Conservation (phyloP, 2,888 invertebrate genomes). For the Ernsta delagoae region DNA sequence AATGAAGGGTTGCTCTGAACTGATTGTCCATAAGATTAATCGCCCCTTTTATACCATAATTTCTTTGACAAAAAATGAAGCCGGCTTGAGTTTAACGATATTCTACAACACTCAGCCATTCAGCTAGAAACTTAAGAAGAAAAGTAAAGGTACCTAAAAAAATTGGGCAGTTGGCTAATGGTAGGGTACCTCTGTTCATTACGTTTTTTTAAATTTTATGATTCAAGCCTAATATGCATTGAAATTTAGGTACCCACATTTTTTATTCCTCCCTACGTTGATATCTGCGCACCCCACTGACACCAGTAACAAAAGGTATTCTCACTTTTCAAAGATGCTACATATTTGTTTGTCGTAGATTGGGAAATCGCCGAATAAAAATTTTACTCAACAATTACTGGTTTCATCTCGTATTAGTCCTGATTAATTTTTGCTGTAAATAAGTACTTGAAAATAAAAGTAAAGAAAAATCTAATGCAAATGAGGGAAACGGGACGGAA, state of each 20-base stretch:
- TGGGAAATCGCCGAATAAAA: no score
- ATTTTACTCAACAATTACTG: conserved; percentile 20
- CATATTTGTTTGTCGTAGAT: no score
- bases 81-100: conserved; percentile 10
- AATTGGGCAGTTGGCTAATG: no score
- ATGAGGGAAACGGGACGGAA: conserved; percentile 52
- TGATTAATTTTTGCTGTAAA: conserved; percentile 40
- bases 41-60: conserved; percentile 63
- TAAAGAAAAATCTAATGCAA: conserved; percentile 60
- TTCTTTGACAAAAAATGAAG: conserved; percentile 21
- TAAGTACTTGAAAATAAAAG: conserved; percentile 42
- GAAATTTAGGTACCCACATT: no score
- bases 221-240: no score
- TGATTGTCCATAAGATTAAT: conserved; percentile 51
- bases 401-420: conserved; percentile 42
- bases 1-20: conserved; percentile 64
- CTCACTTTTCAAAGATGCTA: no score
- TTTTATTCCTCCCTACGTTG: no score
- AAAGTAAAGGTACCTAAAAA: no score
- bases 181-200: no score
- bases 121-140: background rate
- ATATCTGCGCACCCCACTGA: no score
- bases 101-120: conserved; percentile 15
- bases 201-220: no score
- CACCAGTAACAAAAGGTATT: no score